Conservation (phyloP, 2,113 vertebrate genomes). For the Percopsis transmontana region DNA sequence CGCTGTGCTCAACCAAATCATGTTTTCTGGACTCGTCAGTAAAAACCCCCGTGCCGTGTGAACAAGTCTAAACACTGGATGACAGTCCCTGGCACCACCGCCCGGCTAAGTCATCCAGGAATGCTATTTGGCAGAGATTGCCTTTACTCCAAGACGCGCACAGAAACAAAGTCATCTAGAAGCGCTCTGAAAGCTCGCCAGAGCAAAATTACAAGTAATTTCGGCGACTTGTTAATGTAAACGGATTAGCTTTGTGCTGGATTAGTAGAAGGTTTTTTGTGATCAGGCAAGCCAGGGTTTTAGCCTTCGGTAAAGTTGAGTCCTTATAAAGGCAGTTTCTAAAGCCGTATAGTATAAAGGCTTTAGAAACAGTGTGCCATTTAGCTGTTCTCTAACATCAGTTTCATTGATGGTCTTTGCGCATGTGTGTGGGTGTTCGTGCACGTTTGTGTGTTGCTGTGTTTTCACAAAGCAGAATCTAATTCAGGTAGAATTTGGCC, state of each 20-base stretch:
- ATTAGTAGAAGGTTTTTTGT: constrained; percentile 24
- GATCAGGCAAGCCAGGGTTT: constrained; percentile 12
- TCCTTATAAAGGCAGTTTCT: too few species aligned
- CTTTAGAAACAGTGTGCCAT: constrained; percentile 20
- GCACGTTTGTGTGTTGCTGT: constrained; percentile 25
- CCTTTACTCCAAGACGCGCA: constrained; percentile 55
- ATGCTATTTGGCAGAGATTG: constrained; percentile 61
- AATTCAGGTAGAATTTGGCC: constrained; percentile 55
- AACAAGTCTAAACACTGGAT: constrained; percentile 67
- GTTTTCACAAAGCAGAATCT: constrained; percentile 38
- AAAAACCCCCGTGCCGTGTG: constrained; percentile 33
- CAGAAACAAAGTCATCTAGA: constrained; percentile 53
- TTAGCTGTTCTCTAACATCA: not conserved
- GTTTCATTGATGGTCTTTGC: not conserved
- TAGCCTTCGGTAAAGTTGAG: too few species aligned
- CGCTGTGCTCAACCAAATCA: constrained; percentile 26
- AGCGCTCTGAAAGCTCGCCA: constrained; percentile 52
- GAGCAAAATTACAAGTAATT: constrained; percentile 51
- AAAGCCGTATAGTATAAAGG: not conserved
- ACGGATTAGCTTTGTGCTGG: constrained; percentile 49
- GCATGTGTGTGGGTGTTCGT: constrained; percentile 17
- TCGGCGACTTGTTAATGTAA: constrained; percentile 52
- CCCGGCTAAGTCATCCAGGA: constrained; percentile 58
- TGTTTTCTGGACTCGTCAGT: constrained; percentile 43
- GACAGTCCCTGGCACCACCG: constrained; percentile 55